These are phyloP conservation scores for Drosophila elegans DNA, from an alignment of 1,140 invertebrate species.

Conservation along the genomic window DNA sequence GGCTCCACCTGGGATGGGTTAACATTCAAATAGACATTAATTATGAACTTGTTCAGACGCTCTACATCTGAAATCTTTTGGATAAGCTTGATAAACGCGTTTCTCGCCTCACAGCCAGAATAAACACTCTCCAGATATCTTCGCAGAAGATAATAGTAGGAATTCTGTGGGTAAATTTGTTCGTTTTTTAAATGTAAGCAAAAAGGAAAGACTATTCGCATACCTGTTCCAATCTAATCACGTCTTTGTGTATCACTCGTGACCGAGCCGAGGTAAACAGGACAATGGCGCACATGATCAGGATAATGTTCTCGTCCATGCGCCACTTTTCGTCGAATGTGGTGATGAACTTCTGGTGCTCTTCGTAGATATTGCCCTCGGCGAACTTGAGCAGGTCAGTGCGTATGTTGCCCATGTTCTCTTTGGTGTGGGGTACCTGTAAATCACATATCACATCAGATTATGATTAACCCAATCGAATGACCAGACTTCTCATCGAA, in stretches of 20 bases:
- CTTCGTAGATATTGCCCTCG: constrained; percentile 93
- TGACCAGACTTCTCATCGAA: not conserved
- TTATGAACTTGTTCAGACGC: constrained; percentile 91
- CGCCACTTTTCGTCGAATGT: constrained; percentile 93
- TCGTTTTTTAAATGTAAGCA: not conserved
- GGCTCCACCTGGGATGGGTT: constrained; percentile 96
- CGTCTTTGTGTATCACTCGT: constrained; percentile 92
- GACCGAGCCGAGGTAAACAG: constrained; percentile 94
- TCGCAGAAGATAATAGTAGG: constrained; percentile 94
- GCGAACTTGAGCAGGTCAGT: constrained; percentile 94
- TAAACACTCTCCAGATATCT: constrained; percentile 94
- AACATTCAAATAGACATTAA: constrained; percentile 94
- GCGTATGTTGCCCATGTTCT: constrained; percentile 90
- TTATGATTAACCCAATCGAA: not conserved
- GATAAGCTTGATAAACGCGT: constrained; percentile 93
- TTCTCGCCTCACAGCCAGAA: constrained; percentile 93
- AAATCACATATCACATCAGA: constrained; percentile 19
- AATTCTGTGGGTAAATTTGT: constrained; percentile 87
- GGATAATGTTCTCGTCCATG: constrained; percentile 94
- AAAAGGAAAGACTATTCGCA: constrained; percentile 60
- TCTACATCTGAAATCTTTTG: constrained; percentile 95
- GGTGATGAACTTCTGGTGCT: constrained; percentile 92
- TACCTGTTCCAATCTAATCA: constrained; percentile 94
- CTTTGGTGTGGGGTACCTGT: constrained; percentile 90
- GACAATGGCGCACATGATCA: constrained; percentile 95